Percentiles rank a stretch among this genome's conserved stretches.
These are phyloP conservation scores for Actenoides hombroni DNA, from an alignment of 2,113 vertebrate species.

Conservation along the genomic window DNA sequence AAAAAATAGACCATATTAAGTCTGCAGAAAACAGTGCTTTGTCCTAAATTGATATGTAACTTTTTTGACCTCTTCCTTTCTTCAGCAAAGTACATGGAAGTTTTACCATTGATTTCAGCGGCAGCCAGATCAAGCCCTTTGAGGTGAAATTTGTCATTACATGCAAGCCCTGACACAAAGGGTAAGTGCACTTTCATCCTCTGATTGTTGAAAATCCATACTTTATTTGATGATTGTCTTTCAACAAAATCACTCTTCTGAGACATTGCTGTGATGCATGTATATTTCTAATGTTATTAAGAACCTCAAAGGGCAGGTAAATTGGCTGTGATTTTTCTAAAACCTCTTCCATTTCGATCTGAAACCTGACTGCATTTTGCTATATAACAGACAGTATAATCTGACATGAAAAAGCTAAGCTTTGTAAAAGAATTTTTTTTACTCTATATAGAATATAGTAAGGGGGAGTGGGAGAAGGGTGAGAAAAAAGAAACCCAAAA, in stretches of 20 bases:
- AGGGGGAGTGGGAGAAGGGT: neutral
- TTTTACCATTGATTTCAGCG: conserved; percentile 41
- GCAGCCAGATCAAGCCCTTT: conserved; percentile 45
- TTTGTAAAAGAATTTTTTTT: conserved; percentile 41
- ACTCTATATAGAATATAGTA: neutral
- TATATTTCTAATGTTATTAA: conserved; percentile 66
- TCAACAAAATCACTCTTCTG: conserved; percentile 61
- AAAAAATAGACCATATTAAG: neutral
- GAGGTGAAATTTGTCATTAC: conserved; percentile 54
- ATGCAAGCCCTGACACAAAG: conserved; percentile 46
- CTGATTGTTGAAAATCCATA: conserved; percentile 66
- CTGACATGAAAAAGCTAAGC: conserved; percentile 52
- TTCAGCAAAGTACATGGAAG: neutral
- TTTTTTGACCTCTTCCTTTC: conserved; percentile 7
- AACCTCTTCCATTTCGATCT: conserved; percentile 64
- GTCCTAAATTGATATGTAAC: neutral
- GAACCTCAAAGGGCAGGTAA: conserved; percentile 67
- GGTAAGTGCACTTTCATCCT: conserved; percentile 55
- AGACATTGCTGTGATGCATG: conserved; percentile 53
- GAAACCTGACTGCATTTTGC: conserved; percentile 53
- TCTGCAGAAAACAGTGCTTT: neutral
- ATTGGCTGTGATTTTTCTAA: conserved; percentile 60
- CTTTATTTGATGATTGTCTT: conserved; percentile 68
- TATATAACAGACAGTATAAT: neutral
- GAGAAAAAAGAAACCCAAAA: neutral